These are phyloP conservation scores for Panzeria rudis DNA, from an alignment of 2,888 invertebrate genomes.

Conservation along the genomic window DNA sequence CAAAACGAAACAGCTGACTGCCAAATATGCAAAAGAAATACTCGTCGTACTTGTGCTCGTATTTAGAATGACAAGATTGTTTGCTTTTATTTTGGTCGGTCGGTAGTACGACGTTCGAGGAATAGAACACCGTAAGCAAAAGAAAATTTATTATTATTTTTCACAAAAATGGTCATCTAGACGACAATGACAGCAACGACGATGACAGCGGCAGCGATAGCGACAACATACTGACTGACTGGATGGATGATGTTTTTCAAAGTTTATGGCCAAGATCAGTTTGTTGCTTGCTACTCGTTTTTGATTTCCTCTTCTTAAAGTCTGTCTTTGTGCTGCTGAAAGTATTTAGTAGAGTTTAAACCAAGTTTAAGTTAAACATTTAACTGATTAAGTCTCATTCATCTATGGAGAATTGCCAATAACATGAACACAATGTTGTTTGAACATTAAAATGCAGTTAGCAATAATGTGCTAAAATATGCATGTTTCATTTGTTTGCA, in stretches of 20 bases:
- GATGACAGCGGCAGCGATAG: constrained; percentile 11
- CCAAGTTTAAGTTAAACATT: constrained; percentile 16
- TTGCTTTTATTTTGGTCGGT: constrained; percentile 45
- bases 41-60: constrained; percentile 23
- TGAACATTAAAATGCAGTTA: constrained; percentile 10
- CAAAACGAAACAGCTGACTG: constrained; percentile 38
- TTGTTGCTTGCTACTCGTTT: constrained; percentile 53
- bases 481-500: constrained; percentile 57
- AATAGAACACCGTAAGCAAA: constrained; percentile 40
- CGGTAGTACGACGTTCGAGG: not conserved
- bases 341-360: constrained; percentile 29
- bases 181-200: constrained; percentile 63
- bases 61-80: constrained; percentile 50
- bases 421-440: constrained; percentile 19
- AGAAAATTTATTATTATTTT: constrained; percentile 68
- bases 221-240: constrained; percentile 9
- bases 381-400: constrained; percentile 16
- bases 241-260: constrained; percentile 42
- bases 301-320: not conserved
- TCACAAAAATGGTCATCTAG: constrained; percentile 67
- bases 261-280: constrained; percentile 69
- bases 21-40: constrained; percentile 26
- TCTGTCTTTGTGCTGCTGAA: not conserved
- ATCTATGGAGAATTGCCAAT: constrained; percentile 8
- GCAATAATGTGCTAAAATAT: constrained; percentile 66